A percentile compares a stretch with the other conserved stretches of the same genome.
Evolutionary conservation across 2,888 invertebrate species (phyloP).

Genomic region (Apamea crenata): DNA sequence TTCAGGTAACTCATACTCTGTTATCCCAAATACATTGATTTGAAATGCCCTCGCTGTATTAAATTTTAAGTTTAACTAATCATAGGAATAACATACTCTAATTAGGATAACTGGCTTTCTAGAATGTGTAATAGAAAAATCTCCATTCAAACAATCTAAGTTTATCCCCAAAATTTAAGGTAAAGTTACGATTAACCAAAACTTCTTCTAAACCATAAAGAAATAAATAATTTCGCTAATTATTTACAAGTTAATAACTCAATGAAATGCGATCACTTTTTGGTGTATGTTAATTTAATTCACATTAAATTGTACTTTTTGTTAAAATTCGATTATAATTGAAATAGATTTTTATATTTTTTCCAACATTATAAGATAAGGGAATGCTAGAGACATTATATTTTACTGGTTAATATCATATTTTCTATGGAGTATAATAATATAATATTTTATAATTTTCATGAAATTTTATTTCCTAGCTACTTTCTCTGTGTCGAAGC

Average conservation of each 20-base stretch:
- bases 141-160: not conserved
- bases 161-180: not conserved
- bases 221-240: conserved; percentile 36
- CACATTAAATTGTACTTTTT: conserved; percentile 65
- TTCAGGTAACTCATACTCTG: not conserved
- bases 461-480: conserved; percentile 53
- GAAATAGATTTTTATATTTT: conserved; percentile 32
- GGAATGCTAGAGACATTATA: conserved; percentile 62
- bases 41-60: conserved; percentile 13
- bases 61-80: conserved; percentile 8
- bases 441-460: conserved; percentile 33
- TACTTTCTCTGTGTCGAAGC: conserved; percentile 38
- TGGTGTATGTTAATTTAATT: conserved; percentile 35
- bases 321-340: conserved; percentile 45
- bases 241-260: conserved; percentile 50
- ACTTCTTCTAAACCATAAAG: conserved; percentile 1
- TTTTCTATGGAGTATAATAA: conserved; percentile 47
- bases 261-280: conserved; percentile 48
- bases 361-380: conserved; percentile 50
- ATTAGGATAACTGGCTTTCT: not conserved
- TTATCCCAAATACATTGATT: conserved; percentile 3
- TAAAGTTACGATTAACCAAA: conserved; percentile 12
- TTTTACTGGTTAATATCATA: conserved; percentile 43
- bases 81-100: not conserved
- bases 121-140: conserved; percentile 6